Conservation (phyloP, 2,113 vertebrate species). For the Megatriorchis doriae region DNA sequence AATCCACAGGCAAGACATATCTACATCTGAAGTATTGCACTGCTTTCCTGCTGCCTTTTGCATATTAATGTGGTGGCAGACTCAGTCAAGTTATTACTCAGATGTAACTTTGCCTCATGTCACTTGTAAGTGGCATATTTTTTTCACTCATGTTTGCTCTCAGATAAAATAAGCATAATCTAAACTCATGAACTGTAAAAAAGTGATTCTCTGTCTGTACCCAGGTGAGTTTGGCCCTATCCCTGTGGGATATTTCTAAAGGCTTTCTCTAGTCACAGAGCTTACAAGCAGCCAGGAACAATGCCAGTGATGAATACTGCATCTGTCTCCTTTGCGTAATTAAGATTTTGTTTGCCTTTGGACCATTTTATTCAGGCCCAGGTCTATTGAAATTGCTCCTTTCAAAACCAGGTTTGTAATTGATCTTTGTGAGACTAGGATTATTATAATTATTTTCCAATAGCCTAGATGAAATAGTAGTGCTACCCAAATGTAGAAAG, state of each 20-base stretch:
- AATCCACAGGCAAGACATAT: background rate
- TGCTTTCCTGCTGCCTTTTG: background rate
- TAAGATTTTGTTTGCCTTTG: background rate
- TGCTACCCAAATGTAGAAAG: background rate
- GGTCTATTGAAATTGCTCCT: background rate
- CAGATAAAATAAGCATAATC: background rate
- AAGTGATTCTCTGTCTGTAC: background rate
- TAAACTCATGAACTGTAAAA: background rate
- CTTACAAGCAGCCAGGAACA: background rate
- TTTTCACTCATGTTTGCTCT: background rate
- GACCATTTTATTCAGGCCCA: background rate
- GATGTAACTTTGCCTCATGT: background rate
- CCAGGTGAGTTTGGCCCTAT: background rate
- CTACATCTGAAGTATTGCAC: background rate
- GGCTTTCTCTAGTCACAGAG: background rate
- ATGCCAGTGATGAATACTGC: background rate
- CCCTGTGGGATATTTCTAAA: background rate
- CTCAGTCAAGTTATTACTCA: background rate
- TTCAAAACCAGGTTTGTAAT: background rate
- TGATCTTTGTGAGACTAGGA: background rate
- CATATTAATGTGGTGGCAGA: background rate
- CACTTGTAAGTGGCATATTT: background rate
- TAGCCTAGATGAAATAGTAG: background rate
- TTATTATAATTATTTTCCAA: background rate
- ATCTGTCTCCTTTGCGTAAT: background rate